Base-by-base conservation (phyloP, 2,113 vertebrate genomes). In the Hypanus sabinus region DNA sequence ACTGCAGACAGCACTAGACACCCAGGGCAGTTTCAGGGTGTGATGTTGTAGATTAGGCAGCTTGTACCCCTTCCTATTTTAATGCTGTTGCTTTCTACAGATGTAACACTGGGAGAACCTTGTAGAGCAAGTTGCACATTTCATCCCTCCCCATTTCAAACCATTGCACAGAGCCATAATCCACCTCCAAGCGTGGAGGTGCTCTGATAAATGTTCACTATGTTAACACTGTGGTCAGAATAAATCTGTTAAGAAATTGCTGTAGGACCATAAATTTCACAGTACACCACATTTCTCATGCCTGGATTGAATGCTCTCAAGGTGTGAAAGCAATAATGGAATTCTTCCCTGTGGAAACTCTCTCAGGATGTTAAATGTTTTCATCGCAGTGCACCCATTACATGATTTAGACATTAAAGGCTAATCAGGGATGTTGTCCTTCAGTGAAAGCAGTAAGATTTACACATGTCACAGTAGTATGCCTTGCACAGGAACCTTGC, bases 251-350 rank as follows among this genome's bases (percentile, higher is more conserved):
- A 11, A 6, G 30, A 65, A 90, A 65, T 7, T 68, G 62, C 60
- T 33, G 30, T 3, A 5, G 85, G 85, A 33, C 57, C 30, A 68
- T 65, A 33, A 33, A 90, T 90, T 90, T 65, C 30, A 65, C 14
- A 90, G 30, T n/a, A 30, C 11, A 62, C 55, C 57, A 30, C 80
- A 60, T 91, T 33, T 93, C 38, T 16, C 36, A 30, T 14, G 68
- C 22, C 70, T 14, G 71, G 22, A 22, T 68, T 30, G 70, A 46
- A 73, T 73, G 68, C 68, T 27, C 24, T 10, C 11, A 38, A 30
- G 24, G 24, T 71, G 12, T 93, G 68, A 93, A 73, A 93, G 38
- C 70, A 93, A 16, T 73, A 93, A 46, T 46, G 91, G 91, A 93
- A 93, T 93, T 73, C 22, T 55, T 36, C 68, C 36, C 38, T 55